Evolutionary conservation across 1,140 invertebrate species (phyloP), one percentile per base, ranked within the genome.

Genomic region (Drosophila triauraria): DNA sequence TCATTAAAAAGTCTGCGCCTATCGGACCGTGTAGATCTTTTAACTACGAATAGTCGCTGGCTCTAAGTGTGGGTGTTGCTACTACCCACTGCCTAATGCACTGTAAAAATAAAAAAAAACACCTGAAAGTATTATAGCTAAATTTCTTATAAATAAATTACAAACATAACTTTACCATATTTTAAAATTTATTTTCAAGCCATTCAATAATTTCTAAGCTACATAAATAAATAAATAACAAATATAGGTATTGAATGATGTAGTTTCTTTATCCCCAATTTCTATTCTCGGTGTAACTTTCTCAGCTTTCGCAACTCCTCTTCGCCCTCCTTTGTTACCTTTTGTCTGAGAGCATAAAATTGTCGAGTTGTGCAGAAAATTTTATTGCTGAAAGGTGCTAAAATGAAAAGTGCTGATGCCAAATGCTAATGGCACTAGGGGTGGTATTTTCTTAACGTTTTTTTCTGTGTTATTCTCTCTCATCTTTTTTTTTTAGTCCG

Each of bases 311-410:
- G 27, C 32, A 59, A 48, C 46, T 68, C 43, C 15, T 48, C 35
- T 32, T 47, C 20, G 40, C 42, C 62, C 70, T 54, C 70, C 38
- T 63, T 68, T 82, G 78, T 81, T 82, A 86, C 84, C 84, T 88
- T 77, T 87, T 87, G 84, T 88, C 84, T 87, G 44, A 13, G 67
- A 32, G 69, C 68, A 58, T 59, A 88, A 81, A 88, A 88, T 84
- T 88, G 84, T 90, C 75, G 85, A 88, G 78, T 88, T 88, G 59
- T 78, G 84, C 84, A 88, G 62, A 88, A 78, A 88, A 88, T 88
- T 88, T 88, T 88, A 88, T 88, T 88, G 84, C 84, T 88, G 84
- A 88, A 88, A 88, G 84, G 84, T 88, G 84, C 84, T 88, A 88
- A 88, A 88, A 88, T 84, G 80, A 88, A 85, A 88, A 90, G 80